Evolutionary conservation across 2,797 vertebrate genomes (phyloP), one percentile per base, ranked within the genome.

Genomic region (Sebastes baramenuke): DNA sequence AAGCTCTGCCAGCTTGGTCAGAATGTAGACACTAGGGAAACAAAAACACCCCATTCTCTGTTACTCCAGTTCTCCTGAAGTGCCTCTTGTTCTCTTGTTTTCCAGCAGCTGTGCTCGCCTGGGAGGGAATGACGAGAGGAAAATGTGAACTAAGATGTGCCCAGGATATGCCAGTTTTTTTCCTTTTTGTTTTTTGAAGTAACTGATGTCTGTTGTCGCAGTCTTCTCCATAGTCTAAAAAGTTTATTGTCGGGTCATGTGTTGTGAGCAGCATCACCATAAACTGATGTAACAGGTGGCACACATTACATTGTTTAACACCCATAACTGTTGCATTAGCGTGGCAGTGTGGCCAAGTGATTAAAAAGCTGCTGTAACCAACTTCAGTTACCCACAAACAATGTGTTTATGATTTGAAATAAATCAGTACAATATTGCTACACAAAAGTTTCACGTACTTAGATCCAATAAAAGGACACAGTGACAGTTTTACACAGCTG

Each of bases 61-160:
- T 72, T 74, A 54, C 75, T 79, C 73, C 77, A 82, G 79, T 87
- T 81, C 72, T 87, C 82, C 85, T 90, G 38, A 82, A 86, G 84
- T 59, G 80, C 85, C 89, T 89, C 90, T 85, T 84, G 80, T 89
- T 90, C 89, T 86, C 90, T 79, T 84, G 77, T 88, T 91, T 70
- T 87, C 82, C 72, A 85, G 84, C 90, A 90, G 88, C 84, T 92
- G 87, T 36, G 77, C 62, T 85, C 18, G 75, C 62, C 85, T 77
- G 83, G 77, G 88, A 90, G 87, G 71, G 80, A 89, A 90, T 93
- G 91, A 92, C 82, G 86, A 89, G 82, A 84, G 94, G 90, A 92
- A 94, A 95, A 89, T 90, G 75, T 94, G 90, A 93, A 86, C 78
- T 80, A 91, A 93, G 73, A 87, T 76, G 80, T 87, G 71, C 81